phyloP scores from a whole-genome alignment of 2,888 invertebrate species.

The Hirtodrosophila histrioides region DNA sequence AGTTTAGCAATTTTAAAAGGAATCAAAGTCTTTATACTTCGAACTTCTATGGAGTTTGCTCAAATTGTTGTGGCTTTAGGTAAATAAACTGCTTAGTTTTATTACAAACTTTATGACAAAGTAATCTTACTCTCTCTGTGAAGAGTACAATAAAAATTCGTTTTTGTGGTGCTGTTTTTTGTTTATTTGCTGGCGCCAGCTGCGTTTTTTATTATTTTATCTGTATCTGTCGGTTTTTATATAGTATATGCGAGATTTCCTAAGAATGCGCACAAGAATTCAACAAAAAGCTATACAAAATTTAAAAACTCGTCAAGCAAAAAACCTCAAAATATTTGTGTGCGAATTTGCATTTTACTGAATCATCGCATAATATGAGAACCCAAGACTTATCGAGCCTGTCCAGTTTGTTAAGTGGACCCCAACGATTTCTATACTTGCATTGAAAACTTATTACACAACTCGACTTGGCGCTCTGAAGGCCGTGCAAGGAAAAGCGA shows the following conservation, averaged over 20 bases:
- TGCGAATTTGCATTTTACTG: slow-evolving; percentile 54
- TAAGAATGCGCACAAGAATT: slow-evolving; percentile 73
- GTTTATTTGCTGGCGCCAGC: slow-evolving; percentile 51
- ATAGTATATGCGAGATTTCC: slow-evolving; percentile 63
- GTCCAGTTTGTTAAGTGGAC: slow-evolving; percentile 12
- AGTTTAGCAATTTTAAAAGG: no score
- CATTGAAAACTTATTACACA: slow-evolving; percentile 40
- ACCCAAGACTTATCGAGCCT: not conserved
- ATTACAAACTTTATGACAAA: not conserved
- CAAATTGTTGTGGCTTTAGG: no score
- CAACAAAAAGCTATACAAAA: slow-evolving; percentile 26
- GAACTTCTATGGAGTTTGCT: no score
- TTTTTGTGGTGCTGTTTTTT: slow-evolving; percentile 22
- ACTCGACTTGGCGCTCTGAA: slow-evolving; percentile 16
- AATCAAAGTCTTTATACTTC: no score
- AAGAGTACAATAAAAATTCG: slow-evolving; percentile 23
- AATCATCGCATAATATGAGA: slow-evolving; percentile 37
- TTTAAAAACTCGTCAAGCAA: slow-evolving; percentile 24
- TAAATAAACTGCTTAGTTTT: no score
- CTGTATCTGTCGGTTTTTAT: slow-evolving; percentile 37
- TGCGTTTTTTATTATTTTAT: slow-evolving; percentile 42
- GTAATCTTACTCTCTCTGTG: not conserved
- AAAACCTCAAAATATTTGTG: slow-evolving; percentile 28
- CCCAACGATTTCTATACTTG: slow-evolving; percentile 8
- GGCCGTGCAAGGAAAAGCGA: slow-evolving; percentile 21